Evolutionary conservation across 2,888 invertebrate genomes (phyloP).

Genomic region (Rhynchonema sp.): DNA sequence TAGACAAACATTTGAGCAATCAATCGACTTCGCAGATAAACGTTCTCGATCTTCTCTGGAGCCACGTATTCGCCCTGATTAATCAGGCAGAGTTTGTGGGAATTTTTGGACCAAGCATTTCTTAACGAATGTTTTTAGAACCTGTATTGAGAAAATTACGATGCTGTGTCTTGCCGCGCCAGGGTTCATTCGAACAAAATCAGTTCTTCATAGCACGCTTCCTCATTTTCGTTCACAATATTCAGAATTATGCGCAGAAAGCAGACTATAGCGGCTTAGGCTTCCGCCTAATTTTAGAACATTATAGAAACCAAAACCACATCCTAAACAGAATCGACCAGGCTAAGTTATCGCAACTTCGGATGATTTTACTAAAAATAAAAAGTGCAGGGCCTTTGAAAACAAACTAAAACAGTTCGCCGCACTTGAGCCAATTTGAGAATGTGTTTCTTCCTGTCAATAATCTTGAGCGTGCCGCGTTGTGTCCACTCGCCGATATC

Average conservation of each 20-base stretch:
- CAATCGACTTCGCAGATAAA: slow-evolving; percentile 75
- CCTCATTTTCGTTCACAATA: not conserved
- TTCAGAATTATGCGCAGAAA: no score
- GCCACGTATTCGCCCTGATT: slow-evolving; percentile 87
- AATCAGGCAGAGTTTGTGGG: no score
- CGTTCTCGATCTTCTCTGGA: slow-evolving; percentile 93
- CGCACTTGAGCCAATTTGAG: slow-evolving; percentile 67
- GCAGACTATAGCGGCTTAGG: no score
- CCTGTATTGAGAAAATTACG: no score
- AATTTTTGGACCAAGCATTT: no score
- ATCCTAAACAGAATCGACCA: not conserved
- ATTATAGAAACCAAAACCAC: not conserved
- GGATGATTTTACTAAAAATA: not conserved
- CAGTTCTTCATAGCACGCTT: not conserved
- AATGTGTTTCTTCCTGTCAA: slow-evolving; percentile 92
- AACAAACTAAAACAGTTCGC: not conserved
- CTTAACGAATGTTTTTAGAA: not conserved
- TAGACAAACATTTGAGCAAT: slow-evolving; percentile 89
- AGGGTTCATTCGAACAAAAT: not conserved
- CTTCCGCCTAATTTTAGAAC: no score
- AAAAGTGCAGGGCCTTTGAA: no score
- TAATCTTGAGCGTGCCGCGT: slow-evolving; percentile 82
- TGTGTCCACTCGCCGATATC: slow-evolving; percentile 80
- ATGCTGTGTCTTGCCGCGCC: no score
- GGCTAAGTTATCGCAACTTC: not conserved